phyloP scores from a whole-genome alignment of 2,888 invertebrate species.

The Drosophila basisetae region DNA sequence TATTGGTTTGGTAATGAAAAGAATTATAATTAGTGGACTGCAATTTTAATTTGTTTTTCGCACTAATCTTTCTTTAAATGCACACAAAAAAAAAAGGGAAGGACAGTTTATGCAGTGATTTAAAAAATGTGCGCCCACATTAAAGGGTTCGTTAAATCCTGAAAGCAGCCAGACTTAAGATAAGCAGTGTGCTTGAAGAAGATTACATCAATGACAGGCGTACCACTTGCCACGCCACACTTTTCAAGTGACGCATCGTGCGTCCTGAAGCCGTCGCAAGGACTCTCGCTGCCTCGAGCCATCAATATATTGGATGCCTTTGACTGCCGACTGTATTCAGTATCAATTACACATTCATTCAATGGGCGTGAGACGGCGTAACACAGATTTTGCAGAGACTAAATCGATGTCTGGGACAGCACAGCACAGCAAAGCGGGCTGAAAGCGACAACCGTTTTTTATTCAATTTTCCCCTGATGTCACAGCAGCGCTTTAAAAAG shows the following conservation, averaged over 20 bases:
- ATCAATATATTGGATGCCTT: constrained; percentile 59
- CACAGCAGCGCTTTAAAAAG: constrained; percentile 61
- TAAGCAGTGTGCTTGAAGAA: constrained; percentile 22
- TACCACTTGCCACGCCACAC: constrained; percentile 42
- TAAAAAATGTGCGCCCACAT: constrained; percentile 10
- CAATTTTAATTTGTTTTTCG: background rate
- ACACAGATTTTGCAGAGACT: constrained; percentile 57
- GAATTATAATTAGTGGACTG: background rate
- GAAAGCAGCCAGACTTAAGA: constrained; percentile 38
- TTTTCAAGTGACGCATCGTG: constrained; percentile 2
- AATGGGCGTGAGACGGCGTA: constrained; percentile 52
- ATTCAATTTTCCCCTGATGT: constrained; percentile 70
- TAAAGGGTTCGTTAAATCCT: constrained; percentile 29
- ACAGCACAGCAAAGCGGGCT: constrained; percentile 11
- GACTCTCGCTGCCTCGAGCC: constrained; percentile 28
- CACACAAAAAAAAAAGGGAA: background rate
- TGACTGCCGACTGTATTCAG: constrained; percentile 65
- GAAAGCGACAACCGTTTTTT: constrained; percentile 66
- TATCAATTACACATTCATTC: constrained; percentile 78
- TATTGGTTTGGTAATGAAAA: background rate
- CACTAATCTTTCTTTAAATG: background rate
- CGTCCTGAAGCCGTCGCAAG: constrained; percentile 1
- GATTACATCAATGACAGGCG: constrained; percentile 51
- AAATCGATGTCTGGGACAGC: constrained; percentile 7
- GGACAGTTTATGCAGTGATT: constrained; percentile 5